phyloP scores from a whole-genome alignment of 2,888 invertebrate genomes.

The Hypolimnas misippus region DNA sequence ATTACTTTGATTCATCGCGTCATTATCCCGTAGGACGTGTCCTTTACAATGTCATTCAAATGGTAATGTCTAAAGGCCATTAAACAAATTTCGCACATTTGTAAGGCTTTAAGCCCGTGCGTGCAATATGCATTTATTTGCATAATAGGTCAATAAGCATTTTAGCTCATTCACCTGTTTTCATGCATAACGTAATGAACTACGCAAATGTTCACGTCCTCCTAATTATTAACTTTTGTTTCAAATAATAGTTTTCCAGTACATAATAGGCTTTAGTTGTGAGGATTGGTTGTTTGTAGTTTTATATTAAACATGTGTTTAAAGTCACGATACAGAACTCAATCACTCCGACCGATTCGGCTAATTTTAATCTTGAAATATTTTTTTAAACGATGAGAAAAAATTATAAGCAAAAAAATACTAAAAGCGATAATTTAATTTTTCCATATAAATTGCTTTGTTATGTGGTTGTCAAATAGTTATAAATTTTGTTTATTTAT shows the following conservation, averaged over 20 bases:
- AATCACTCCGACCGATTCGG: too few relatives aligned
- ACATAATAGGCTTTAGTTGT: constrained; percentile 4
- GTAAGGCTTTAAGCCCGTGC: constrained; percentile 47
- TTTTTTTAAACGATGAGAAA: too few relatives aligned
- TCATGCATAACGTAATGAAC: constrained; percentile 30
- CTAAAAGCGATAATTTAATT: too few relatives aligned
- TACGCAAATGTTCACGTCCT: constrained; percentile 2
- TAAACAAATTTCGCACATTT: constrained; percentile 34
- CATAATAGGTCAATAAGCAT: constrained; percentile 51
- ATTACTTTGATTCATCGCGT: not conserved
- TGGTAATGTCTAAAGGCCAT: constrained; percentile 28
- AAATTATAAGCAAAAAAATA: too few relatives aligned
- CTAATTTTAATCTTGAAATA: too few relatives aligned
- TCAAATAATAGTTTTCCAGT: constrained; percentile 1
- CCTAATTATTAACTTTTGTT: constrained; percentile 27
- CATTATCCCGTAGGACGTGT: not conserved
- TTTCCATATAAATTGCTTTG: too few relatives aligned
- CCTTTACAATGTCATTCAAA: constrained; percentile 28
- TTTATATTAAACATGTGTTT: not conserved
- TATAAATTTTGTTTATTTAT: too few relatives aligned
- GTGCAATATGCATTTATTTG: constrained; percentile 47
- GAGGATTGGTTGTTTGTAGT: not conserved
- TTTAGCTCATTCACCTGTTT: constrained; percentile 49
- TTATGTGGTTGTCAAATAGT: too few relatives aligned
- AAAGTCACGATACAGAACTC: not conserved